Evolutionary conservation across 2,888 invertebrate species (phyloP), one percentile per base, ranked within the genome.

Genomic region (Rugalucina vietnamica): DNA sequence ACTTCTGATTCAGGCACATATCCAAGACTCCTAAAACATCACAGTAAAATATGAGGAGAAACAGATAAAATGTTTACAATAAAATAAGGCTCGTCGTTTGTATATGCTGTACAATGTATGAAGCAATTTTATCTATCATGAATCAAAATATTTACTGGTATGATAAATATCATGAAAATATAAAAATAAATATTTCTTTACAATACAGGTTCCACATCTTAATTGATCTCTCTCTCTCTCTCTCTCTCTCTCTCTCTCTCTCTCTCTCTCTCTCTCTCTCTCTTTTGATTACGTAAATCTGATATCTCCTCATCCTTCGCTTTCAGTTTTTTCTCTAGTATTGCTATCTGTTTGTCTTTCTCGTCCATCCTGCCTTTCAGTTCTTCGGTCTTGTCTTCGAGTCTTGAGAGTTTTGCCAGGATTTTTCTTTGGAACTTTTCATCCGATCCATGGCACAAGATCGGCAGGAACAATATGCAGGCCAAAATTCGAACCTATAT

Each of bases 251-350:
- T 76, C 76, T 76, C 43, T 24, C 27, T 43, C 69, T 36, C 65
- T 36, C 75, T 82, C 78, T 73, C 39, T 71, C 39, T 82, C 78
- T 73, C 57, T 71, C 71, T 79, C 82, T 73, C 36, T 54, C 37
- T 69, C 79, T 72, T 29, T 54, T 36, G 69, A 21, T 49, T 34
- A 54, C 43, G 73, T 18, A 54, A 54, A 60, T 54, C 54, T 27
- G 50, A 39, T 70, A 71, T 72, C 71, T 57, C 57, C 60, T 77
- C 57, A 43, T 72, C 60, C 49, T 72, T 78, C 65, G 21, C 72
- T 88, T 65, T 82, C 85, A 21, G n/a, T 54, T 21, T 54, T 4
- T 5, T 24, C n/a, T 8, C 10, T 21, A 54, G 54, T 54, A 12
- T 54, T n/a, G 18, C 54, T 4, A 54, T 54, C n/a, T 54, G 8